Evolutionary conservation across 2,113 vertebrate species (phyloP).

Genomic region (Falcunculus frontatus): DNA sequence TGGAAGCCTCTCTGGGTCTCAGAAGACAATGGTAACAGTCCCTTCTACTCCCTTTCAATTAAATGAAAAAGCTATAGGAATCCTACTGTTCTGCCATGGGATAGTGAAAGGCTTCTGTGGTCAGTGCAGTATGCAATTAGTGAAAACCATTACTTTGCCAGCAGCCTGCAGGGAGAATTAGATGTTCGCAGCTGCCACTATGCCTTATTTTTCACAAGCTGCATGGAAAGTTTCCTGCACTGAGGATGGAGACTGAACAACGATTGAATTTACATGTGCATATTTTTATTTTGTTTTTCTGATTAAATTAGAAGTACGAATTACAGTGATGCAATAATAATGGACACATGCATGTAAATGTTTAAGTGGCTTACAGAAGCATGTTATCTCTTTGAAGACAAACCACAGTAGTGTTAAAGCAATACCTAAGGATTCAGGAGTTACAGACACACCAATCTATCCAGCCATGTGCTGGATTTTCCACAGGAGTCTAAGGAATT

Average conservation of each 20-base stretch:
- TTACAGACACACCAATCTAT: not conserved
- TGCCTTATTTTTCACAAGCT: not conserved
- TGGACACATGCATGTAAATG: not conserved
- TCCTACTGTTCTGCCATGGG: not conserved
- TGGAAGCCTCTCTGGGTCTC: not conserved
- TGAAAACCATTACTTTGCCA: not conserved
- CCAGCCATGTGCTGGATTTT: not conserved
- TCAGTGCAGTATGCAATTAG: not conserved
- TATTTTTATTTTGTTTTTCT: not conserved
- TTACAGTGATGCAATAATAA: not conserved
- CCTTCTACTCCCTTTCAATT: constrained; percentile 24
- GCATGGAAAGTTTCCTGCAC: not conserved
- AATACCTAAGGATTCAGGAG: not conserved
- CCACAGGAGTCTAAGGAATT: not conserved
- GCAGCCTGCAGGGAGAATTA: not conserved
- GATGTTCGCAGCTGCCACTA: not conserved
- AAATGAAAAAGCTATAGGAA: not conserved
- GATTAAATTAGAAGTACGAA: not conserved
- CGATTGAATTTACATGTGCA: not conserved
- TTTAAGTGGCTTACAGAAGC: not conserved
- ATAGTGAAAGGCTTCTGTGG: not conserved
- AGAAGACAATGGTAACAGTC: not conserved
- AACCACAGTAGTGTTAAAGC: not conserved
- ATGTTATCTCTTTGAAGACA: not conserved
- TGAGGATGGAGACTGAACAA: not conserved